Evolutionary conservation across 2,888 invertebrate genomes (phyloP), one percentile per base, ranked within the genome.

Genomic region (Dichetophora obliterata): DNA sequence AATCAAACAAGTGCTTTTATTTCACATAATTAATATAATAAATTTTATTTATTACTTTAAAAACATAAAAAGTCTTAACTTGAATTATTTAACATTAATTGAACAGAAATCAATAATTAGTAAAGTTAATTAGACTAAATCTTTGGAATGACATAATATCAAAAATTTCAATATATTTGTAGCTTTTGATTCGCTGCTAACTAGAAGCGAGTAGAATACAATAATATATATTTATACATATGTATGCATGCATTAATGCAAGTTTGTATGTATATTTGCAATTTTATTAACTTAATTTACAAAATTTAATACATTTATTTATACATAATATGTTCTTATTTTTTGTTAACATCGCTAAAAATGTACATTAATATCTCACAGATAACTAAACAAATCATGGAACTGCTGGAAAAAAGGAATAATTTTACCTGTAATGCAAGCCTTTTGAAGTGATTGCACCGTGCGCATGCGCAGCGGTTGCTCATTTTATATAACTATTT

Each of bases 141-240:
- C 87, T 88, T 87, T 88, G 88, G 87, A 87, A 87, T 88, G 87
- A 84, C 68, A 75, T 78, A 78, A 78, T 80, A 79, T 80, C 84
- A 82, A 84, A 86, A 86, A 84, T 82, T 85, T 82, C 80, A 82
- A 73, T 75, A 54, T 27, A 43, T 54, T 65, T 73, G 22, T 63
- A 59, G 74, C 54, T 74, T 54, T 59, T 9, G 31, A 66, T 74
- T 61, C 74, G 66, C 84, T 82, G 81, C 84, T 85, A 85, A 83
- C 85, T 85, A 85, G 81, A 83, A 84, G 85, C 85, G 82, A 80
- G 43, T 81, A 84, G 80, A 84, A 85, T 82, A 78, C 19, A 59
- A 57, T 59, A 22, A n/a, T 57, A 57, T 61, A 50, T 69, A 37
- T 70, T 11, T 52, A 27, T 52, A 27, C 31, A 31, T 61, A 59